Base-by-base conservation (phyloP, 2,888 invertebrate genomes). In the Coronaproctus castanopsis region DNA sequence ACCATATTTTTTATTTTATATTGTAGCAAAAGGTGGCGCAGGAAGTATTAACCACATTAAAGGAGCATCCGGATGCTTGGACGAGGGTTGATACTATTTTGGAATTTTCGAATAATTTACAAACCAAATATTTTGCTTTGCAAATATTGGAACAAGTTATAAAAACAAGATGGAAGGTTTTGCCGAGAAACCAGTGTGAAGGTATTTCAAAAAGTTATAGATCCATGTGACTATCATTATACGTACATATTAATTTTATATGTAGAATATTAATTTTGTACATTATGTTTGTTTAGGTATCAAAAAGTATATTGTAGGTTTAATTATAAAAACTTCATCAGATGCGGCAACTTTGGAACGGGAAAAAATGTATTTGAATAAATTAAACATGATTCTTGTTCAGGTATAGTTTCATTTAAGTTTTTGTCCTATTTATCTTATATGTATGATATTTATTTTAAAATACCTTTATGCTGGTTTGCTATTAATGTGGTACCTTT, bases 91-190 rank as follows among this genome's bases (percentile, higher is more conserved):
- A 99, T 75, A 93, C 96, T 60, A 98, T 99, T 72, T 77, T 99
- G 68, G 97, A 98, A 75, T 98, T 81, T 75, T 97, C 97, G 14
- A 73, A 71, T 54, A 95, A 96, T 73, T 92, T 95, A 74, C 93
- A 97, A 77, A 98, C 98, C 61, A 99, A 99, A 77, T 99, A 95
- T 73, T 99, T 93, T 77, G 98, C 96, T 53, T 77, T 99, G 69
- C 98, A 99, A 80, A 98, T 99, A 71, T 77, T 99, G 69, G 98
- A 99, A 75, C 92, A 92, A 78, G 93, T 97, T 8, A 97, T 98
- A 69, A 95, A 96, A 76, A 95, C 96, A 21, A 78, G 91, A 71
- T 98, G 98, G 98, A 97, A 97, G 83, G 91, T 93, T 63, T 76
- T 99, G 68, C 97, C 98, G 50, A 79, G 93, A 72, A 91, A 93